phyloP scores from a whole-genome alignment of 2,888 invertebrate genomes.

The Agrotis ipsilon region DNA sequence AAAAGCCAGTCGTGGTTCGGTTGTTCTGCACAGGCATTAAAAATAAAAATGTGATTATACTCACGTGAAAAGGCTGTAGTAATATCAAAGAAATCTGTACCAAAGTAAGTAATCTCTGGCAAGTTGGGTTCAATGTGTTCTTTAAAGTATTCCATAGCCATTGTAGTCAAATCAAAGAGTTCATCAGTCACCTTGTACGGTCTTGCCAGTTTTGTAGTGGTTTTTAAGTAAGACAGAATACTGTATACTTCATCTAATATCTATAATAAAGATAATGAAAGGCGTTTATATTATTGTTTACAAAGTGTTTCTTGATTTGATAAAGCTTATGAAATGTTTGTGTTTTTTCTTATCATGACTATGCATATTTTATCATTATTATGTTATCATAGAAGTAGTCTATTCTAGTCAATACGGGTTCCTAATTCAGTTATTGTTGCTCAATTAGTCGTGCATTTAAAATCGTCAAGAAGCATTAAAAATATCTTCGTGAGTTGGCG shows the following conservation, averaged over 20 bases:
- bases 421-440: neutral
- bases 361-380: conserved; percentile 25
- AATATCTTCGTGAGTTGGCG: neutral
- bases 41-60: conserved; percentile 69
- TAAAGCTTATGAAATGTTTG: conserved; percentile 9
- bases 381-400: neutral
- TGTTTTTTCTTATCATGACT: conserved; percentile 24
- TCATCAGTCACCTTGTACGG: conserved; percentile 98
- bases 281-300: conserved; percentile 31
- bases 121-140: conserved; percentile 97
- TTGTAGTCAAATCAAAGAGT: conserved; percentile 97
- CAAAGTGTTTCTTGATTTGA: conserved; percentile 18
- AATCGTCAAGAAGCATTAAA: conserved; percentile 13
- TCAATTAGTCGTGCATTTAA: neutral
- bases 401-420: conserved; percentile 3
- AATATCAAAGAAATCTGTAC: conserved; percentile 95
- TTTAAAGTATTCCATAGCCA: conserved; percentile 99
- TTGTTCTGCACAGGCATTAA: neutral
- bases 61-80: conserved; percentile 93
- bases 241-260: conserved; percentile 97
- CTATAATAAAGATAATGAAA: conserved; percentile 84
- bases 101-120: conserved; percentile 97
- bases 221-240: conserved; percentile 96
- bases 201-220: conserved; percentile 95
- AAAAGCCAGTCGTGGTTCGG: neutral